Conservation (phyloP, 2,888 invertebrate species). For the Deilephila porcellus region DNA sequence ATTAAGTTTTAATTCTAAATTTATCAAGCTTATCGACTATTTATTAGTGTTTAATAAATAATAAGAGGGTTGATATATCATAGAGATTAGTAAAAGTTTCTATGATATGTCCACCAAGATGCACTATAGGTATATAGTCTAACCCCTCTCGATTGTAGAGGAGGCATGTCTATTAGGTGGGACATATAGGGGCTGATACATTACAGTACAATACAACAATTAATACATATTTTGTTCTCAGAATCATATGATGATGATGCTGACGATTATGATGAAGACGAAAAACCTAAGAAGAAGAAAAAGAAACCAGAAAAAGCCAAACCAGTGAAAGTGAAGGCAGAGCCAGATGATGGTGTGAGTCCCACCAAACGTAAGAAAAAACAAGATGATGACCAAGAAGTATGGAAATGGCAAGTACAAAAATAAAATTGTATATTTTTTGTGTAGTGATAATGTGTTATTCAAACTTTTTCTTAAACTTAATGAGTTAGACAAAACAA, state of each 20-base stretch:
- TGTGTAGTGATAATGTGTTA: not conserved
- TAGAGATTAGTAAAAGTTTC: too few relatives aligned
- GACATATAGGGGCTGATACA: too few relatives aligned
- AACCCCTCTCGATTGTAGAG: too few relatives aligned
- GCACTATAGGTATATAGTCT: too few relatives aligned
- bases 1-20: too few relatives aligned
- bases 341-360: constrained; percentile 66
- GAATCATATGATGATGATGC: constrained; percentile 85
- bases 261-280: constrained; percentile 83
- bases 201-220: not conserved
- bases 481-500: not conserved
- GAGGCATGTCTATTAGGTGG: too few relatives aligned
- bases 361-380: constrained; percentile 90
- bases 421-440: not conserved
- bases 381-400: constrained; percentile 92
- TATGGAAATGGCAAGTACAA: constrained; percentile 94
- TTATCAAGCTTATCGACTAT: too few relatives aligned
- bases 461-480: not conserved
- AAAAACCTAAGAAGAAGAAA: constrained; percentile 85
- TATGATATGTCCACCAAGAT: too few relatives aligned
- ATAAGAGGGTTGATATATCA: too few relatives aligned
- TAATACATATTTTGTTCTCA: constrained; percentile 39
- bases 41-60: too few relatives aligned
- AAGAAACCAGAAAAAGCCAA: constrained; percentile 67
- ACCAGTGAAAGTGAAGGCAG: constrained; percentile 63